Base-by-base conservation (phyloP, 2,888 invertebrate species). In the Caradrina clavipalpis region DNA sequence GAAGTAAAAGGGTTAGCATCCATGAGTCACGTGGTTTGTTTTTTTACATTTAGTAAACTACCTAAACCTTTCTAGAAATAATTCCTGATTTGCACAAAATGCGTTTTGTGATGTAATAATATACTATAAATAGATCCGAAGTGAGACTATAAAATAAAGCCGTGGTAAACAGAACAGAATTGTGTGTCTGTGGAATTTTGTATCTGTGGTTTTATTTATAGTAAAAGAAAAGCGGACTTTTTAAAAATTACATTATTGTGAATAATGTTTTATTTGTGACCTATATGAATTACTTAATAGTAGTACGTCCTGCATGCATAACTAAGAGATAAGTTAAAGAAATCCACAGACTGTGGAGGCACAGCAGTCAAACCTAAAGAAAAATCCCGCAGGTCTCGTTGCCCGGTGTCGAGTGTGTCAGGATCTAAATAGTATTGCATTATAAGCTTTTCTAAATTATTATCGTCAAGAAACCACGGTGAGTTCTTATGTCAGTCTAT, bases 161-260 rank as follows among this genome's bases (percentile, higher is more conserved):
- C 47, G 15, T n/a, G 50, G 47, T 26, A 42, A 15, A 42, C 45
- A 17, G 4, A 45, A 17, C 17, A 17, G 11, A 5, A 45, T 45
- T 39, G 39, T 39, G 10, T 51, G 10, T 66, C 66, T 65, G 21
- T 22, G 21, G 51, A 3, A n/a, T 21, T 15, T 19, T 19, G 54
- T 0, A 72, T 22, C 78, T 76, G 51, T 76, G 51, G 51, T 45
- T 42, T 42, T 15, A 42, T 42, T 42, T 42, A 13, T 58, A 71
- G 58, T 54, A 73, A 82, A 74, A 58, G 68, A 59, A 61, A 64
- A 56, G 70, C 79, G 78, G 63, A 26, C 5, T 65, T 70, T 78
- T 78, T 50, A n/a, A 76, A 80, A 39, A 45, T 19, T 39, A 42
- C 15, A 31, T 59, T 13, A 26, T 17, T 10, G 21, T 21, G 45